phyloP scores from a whole-genome alignment of 2,797 vertebrate genomes.

The Oophaga sylvatica region DNA sequence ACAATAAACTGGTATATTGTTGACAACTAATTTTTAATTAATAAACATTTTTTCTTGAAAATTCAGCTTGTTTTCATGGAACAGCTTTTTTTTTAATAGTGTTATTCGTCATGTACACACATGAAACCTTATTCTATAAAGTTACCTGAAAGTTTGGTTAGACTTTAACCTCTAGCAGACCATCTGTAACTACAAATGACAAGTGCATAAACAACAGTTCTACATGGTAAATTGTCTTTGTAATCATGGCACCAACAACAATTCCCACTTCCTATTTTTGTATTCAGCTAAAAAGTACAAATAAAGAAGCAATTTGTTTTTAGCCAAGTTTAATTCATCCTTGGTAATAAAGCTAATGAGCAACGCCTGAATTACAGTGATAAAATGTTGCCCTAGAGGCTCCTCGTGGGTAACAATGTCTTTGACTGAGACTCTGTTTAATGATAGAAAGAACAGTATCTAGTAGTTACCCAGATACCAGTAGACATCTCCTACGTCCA shows the following conservation, averaged over 20 bases:
- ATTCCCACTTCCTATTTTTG: neutral
- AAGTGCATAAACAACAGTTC: neutral
- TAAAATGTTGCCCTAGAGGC: slow-evolving; percentile 43
- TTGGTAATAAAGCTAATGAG: slow-evolving; percentile 31
- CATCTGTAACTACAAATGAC: no score
- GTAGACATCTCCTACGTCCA: slow-evolving; percentile 37
- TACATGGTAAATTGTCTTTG: neutral
- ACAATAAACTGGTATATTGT: neutral
- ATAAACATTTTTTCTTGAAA: neutral
- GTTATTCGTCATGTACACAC: no score
- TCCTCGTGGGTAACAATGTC: slow-evolving; percentile 5
- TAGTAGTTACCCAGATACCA: slow-evolving; percentile 28
- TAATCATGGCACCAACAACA: neutral
- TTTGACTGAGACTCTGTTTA: slow-evolving; percentile 25
- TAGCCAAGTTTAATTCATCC: slow-evolving; percentile 35
- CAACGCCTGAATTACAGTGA: slow-evolving; percentile 29
- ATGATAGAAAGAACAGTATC: slow-evolving; percentile 35
- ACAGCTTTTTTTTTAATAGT: no score
- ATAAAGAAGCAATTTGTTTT: slow-evolving; percentile 37
- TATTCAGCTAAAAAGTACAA: neutral
- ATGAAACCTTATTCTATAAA: no score
- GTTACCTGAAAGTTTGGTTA: no score
- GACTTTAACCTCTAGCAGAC: no score
- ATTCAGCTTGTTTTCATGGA: neutral
- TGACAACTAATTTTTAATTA: neutral